Evolutionary conservation across 2,113 vertebrate genomes (phyloP).

Genomic region (Macrotis lagotis): DNA sequence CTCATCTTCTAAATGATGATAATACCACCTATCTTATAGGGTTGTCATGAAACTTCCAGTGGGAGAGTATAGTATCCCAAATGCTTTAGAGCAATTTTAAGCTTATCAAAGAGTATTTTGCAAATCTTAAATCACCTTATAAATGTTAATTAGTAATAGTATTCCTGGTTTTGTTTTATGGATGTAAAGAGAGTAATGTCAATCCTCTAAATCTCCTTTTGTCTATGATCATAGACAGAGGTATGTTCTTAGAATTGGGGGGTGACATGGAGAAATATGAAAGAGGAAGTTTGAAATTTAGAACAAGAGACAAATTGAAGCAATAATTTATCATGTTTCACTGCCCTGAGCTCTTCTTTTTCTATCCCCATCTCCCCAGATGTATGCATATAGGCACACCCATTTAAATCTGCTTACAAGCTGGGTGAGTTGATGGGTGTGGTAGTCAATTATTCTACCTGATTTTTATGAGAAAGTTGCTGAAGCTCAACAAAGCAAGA

Average conservation of each 20-base stretch:
- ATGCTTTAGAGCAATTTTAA: not conserved
- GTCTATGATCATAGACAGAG: not conserved
- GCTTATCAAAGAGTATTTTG: not conserved
- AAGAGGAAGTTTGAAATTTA: not conserved
- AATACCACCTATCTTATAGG: not conserved
- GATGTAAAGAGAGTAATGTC: not conserved
- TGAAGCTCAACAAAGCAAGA: not conserved
- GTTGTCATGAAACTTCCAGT: not conserved
- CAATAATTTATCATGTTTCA: slow-evolving; percentile 28
- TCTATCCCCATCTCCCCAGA: not conserved
- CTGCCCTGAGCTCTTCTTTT: not conserved
- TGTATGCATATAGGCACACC: rapidly evolving
- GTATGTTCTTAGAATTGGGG: not conserved
- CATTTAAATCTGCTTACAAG: not conserved
- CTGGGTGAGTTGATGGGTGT: not conserved
- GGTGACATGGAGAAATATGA: not conserved
- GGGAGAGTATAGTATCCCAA: not conserved
- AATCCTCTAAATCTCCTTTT: not conserved
- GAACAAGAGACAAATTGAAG: not conserved
- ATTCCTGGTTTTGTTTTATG: slow-evolving; percentile 21
- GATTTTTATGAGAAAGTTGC: not conserved
- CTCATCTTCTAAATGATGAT: not conserved
- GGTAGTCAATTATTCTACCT: not conserved
- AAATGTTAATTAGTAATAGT: not conserved
- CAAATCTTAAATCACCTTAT: not conserved